These are phyloP conservation scores for Cichladusa arquata DNA, from an alignment of 2,113 vertebrate species.

Conservation along the genomic window DNA sequence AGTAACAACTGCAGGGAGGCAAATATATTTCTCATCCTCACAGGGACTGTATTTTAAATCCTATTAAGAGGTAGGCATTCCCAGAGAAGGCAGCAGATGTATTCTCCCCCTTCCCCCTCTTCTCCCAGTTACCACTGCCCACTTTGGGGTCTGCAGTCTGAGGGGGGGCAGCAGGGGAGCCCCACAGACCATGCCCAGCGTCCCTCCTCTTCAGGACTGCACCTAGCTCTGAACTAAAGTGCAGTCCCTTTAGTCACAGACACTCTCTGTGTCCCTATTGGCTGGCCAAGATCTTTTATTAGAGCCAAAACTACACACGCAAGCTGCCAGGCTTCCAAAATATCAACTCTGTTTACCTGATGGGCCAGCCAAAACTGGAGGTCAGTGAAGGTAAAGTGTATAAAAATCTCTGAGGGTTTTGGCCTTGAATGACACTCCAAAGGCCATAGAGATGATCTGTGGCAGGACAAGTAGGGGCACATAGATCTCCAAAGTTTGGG, in stretches of 20 bases:
- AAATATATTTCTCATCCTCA: neutral
- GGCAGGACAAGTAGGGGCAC: neutral
- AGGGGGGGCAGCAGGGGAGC: neutral
- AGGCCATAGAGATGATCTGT: neutral
- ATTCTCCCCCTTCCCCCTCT: neutral
- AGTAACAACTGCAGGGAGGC: neutral
- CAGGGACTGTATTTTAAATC: neutral
- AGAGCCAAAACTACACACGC: neutral
- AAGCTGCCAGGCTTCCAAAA: conserved; percentile 18
- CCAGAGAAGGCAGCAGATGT: neutral
- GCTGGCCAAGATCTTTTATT: neutral
- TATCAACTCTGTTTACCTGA: conserved; percentile 10
- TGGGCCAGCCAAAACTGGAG: neutral
- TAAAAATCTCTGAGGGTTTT: neutral
- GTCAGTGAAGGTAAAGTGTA: neutral
- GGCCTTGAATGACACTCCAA: neutral
- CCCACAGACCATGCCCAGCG: too few relatives aligned
- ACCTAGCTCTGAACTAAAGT: neutral
- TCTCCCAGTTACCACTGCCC: neutral
- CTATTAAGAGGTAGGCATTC: neutral
- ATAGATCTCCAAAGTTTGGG: neutral
- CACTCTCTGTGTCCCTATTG: neutral
- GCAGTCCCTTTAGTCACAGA: neutral
- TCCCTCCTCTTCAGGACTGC: neutral
- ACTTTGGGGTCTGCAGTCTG: neutral